phyloP scores from a whole-genome alignment of 2,797 vertebrate species.

The Spizella passerina region DNA sequence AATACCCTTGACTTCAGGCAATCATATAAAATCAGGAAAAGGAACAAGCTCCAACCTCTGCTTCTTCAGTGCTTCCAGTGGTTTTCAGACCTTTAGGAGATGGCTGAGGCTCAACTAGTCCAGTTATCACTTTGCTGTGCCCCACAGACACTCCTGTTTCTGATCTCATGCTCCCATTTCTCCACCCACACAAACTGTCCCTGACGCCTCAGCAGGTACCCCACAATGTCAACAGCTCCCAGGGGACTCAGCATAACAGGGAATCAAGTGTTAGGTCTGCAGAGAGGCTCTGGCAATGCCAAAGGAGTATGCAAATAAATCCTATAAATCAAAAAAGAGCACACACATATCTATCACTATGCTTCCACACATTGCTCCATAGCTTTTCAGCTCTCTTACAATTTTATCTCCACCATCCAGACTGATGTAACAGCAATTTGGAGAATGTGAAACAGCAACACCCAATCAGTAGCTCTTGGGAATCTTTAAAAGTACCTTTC shows the following conservation, averaged over 20 bases:
- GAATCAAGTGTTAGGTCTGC: background rate
- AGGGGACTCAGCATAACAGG: background rate
- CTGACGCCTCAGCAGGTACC: background rate
- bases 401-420: background rate
- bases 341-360: background rate
- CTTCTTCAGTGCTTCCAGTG: background rate
- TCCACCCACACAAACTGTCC: background rate
- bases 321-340: background rate
- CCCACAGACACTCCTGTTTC: background rate
- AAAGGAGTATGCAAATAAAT: background rate
- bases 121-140: background rate
- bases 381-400: background rate
- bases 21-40: background rate
- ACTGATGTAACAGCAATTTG: background rate
- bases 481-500: slow-evolving; percentile 1
- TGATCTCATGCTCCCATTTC: background rate
- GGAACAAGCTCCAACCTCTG: background rate
- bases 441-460: background rate
- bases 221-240: background rate
- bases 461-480: background rate
- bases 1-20: slow-evolving; percentile 19
- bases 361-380: background rate
- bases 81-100: background rate
- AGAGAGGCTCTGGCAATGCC: background rate
- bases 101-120: background rate